Base-by-base conservation (phyloP, 2,797 vertebrate genomes). In the Ctenosaura bakeri region DNA sequence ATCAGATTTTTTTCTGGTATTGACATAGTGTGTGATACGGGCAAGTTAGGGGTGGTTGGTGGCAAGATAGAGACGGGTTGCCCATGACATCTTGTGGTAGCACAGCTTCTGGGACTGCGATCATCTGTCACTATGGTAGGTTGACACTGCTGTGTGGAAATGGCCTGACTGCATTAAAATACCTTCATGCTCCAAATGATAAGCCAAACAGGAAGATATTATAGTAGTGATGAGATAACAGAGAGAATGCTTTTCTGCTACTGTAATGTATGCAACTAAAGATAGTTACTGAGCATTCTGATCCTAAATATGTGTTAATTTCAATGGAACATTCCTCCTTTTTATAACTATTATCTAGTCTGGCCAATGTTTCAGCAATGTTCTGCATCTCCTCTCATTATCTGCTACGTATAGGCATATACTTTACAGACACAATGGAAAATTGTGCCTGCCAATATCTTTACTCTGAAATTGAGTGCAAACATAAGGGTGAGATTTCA, bases 401-500 rank as follows among this genome's bases (percentile, higher is more conserved):
- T 73, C 66, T 73, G 79, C 64, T 71, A 10, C 50, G 26, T 88
- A 46, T 42, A 88, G 52, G 26, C 38, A 82, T 83, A 59, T 22
- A 20, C 3, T 12, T 22, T 74, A 22, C 20, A 42, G 38, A n/a
- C 38, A 74, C 69, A 62, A 73, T 56, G n/a, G 66, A 14, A 83
- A 83, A 46, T 62, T 74, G 62, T 69, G 77, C 42, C 46, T 80
- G 78, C 78, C 16, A n/a, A 88, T 73, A 81, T 73, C 7, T 13
- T 71, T 82, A 20, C 50, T 81, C n/a, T 64, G 56, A 59, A 74
- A 56, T 18, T 71, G 64, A 87, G 64, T 38, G 24, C 78, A 88
- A 82, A 71, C 50, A 81, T n/a, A 22, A 71, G 62, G 50, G 7
- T 88, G n/a, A 46, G 32, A 79, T 80, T 80, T 80, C 69, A 82